phyloP scores from a whole-genome alignment of 1,140 invertebrate species.

The Drosophila pseudoobscura region DNA sequence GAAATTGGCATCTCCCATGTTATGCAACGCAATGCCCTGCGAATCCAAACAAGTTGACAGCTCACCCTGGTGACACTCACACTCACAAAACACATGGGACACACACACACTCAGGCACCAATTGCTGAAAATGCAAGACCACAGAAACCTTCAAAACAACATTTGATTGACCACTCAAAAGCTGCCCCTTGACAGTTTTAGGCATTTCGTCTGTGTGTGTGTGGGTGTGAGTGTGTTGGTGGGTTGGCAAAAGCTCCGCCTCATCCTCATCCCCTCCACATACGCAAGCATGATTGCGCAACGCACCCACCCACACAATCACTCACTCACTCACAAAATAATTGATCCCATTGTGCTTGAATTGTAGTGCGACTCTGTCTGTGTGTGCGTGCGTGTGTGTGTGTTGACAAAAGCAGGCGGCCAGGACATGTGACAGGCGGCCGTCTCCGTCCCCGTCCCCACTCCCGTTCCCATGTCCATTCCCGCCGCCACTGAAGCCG shows the following conservation, averaged over 20 bases:
- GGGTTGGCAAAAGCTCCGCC: slow-evolving; percentile 38
- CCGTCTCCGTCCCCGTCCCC: not conserved
- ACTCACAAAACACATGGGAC: too few species aligned
- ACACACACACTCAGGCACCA: too few species aligned
- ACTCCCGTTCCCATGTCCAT: too few species aligned
- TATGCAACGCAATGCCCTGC: too few species aligned
- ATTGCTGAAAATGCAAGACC: slow-evolving; percentile 50
- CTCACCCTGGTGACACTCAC: slow-evolving; percentile 5
- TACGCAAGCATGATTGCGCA: slow-evolving; percentile 61
- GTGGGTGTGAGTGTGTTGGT: slow-evolving; percentile 23
- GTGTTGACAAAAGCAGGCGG: slow-evolving; percentile 64
- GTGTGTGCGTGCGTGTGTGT: slow-evolving; percentile 18
- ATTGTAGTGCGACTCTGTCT: slow-evolving; percentile 49
- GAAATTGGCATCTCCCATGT: not conserved
- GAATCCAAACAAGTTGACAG: slow-evolving; percentile 24
- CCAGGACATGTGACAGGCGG: slow-evolving; percentile 51
- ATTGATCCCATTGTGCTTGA: slow-evolving; percentile 78
- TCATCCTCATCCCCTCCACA: not conserved
- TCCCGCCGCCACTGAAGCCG: slow-evolving; percentile 39
- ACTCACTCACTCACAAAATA: slow-evolving; percentile 52
- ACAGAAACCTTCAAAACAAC: slow-evolving; percentile 72
- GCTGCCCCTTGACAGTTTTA: slow-evolving; percentile 49
- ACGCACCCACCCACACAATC: slow-evolving; percentile 26
- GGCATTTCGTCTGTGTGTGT: slow-evolving; percentile 53
- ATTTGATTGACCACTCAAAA: slow-evolving; percentile 77